Evolutionary conservation across 2,888 invertebrate species (phyloP).

Genomic region (Cremastobaeus sp.): DNA sequence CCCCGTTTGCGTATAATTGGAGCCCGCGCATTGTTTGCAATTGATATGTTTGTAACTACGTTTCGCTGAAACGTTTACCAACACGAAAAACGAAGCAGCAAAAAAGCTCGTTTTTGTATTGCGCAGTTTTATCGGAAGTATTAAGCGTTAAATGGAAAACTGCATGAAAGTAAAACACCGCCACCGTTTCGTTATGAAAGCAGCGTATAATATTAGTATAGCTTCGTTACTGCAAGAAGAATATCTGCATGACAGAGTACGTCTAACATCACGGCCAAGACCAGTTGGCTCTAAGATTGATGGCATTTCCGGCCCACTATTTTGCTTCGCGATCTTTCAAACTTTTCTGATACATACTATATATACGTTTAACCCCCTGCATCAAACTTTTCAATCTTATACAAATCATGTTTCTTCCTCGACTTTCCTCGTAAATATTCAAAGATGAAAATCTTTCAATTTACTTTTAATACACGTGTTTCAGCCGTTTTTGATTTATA

Average conservation of each 20-base stretch:
- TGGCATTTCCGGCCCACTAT: constrained; percentile 64
- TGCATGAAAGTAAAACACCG: constrained; percentile 70
- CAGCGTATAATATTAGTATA: constrained; percentile 69
- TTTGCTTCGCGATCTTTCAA: constrained; percentile 46
- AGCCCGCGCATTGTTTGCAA: background rate
- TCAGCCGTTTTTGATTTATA: constrained; percentile 3
- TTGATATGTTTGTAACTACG: constrained; percentile 34
- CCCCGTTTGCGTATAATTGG: no score
- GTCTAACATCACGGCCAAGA: constrained; percentile 64
- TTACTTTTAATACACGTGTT: constrained; percentile 9
- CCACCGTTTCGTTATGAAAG: constrained; percentile 64
- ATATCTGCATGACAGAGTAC: constrained; percentile 68
- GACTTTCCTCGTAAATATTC: background rate
- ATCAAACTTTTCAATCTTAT: constrained; percentile 55
- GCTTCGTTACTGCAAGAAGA: constrained; percentile 59
- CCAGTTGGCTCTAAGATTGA: constrained; percentile 64
- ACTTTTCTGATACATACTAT: constrained; percentile 56
- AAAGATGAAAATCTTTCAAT: constrained; percentile 36
- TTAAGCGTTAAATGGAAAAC: constrained; percentile 66
- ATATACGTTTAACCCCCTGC: constrained; percentile 46
- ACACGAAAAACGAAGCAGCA: constrained; percentile 52
- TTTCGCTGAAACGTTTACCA: constrained; percentile 47
- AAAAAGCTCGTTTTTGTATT: constrained; percentile 23
- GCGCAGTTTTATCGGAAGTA: constrained; percentile 62
- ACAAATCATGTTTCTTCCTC: constrained; percentile 33